Base-by-base conservation (phyloP, 2,797 vertebrate genomes). In the Mus spretus region DNA sequence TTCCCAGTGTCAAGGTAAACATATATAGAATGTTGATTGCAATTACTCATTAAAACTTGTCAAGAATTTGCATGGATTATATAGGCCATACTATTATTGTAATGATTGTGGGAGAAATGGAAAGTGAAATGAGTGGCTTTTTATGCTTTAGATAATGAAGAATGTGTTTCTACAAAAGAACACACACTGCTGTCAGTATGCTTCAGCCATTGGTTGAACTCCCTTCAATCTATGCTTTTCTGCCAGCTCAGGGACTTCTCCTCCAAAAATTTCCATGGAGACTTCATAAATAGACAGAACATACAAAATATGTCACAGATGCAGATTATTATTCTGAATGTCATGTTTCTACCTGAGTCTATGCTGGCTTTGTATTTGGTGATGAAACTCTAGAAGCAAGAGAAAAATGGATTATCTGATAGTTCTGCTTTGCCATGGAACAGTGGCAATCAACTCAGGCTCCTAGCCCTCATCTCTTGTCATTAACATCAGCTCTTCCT, bases 21-120 rank as follows among this genome's bases (percentile, higher is more conserved):
- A 96, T 96, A 96, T 96, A 96, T 87, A 95, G 96, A 96, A 94
- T 70, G 75, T 59, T 97, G 89, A 97, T 97, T 97, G 81, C 94
- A 88, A 74, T 93, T 93, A 90, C 92, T 93, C 77, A 93, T 80
- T 93, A 94, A 93, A 63, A 88, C 85, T 93, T 92, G 47, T 57
- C 57, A 61, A 95, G 55, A 95, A 94, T 93, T n/a, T 97, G 89
- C 81, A 97, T 97, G 55, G 77, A 96, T 97, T 96, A 95, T 96
- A 95, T 44, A 77, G 57, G 93, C 14, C 57, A 78, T 6, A 90
- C 50, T 55, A 59, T 80, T 94, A 82, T 93, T 72, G 82, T 84
- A 86, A 88, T 96, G 91, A 94, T 96, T 84, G 89, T 28, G 22
- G n/a, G 15, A 94, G 1, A 74, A 97, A 83, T 57, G 90, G 93